phyloP scores from a whole-genome alignment of 1,140 invertebrate species.

The Pogonomyrmex barbatus region DNA sequence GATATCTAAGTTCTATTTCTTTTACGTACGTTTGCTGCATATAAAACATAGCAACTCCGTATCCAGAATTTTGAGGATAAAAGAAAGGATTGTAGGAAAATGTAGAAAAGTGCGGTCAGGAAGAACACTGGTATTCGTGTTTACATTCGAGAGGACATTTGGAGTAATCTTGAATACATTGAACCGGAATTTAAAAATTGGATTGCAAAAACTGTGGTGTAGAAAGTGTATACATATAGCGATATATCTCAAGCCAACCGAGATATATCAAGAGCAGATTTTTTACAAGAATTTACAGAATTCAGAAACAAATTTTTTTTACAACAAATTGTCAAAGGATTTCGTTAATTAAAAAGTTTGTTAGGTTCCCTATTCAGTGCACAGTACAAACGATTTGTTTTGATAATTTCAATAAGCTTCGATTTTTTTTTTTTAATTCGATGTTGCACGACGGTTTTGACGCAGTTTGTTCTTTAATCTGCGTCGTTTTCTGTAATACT shows the following conservation, averaged over 20 bases:
- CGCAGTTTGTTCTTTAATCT: background rate
- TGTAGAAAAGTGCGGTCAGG: background rate
- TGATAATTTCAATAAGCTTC: background rate
- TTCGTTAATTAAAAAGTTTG: background rate
- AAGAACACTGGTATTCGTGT: conserved; percentile 4
- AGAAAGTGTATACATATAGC: background rate
- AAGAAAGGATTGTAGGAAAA: background rate
- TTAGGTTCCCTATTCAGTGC: too few species aligned
- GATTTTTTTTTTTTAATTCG: background rate
- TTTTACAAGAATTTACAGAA: background rate
- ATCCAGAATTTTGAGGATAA: conserved; percentile 26
- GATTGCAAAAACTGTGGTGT: conserved; percentile 8
- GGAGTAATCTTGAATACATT: background rate
- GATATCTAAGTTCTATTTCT: background rate
- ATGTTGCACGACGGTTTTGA: background rate
- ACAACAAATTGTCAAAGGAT: background rate
- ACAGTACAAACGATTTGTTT: background rate
- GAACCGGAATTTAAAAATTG: background rate
- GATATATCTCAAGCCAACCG: background rate
- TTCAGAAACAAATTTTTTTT: background rate
- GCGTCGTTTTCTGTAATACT: background rate
- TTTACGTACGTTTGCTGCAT: background rate
- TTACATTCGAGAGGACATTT: background rate
- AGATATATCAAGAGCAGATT: background rate
- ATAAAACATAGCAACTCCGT: conserved; percentile 3